Conservation (phyloP, 1,140 invertebrate genomes). For the Ips nitidus region DNA sequence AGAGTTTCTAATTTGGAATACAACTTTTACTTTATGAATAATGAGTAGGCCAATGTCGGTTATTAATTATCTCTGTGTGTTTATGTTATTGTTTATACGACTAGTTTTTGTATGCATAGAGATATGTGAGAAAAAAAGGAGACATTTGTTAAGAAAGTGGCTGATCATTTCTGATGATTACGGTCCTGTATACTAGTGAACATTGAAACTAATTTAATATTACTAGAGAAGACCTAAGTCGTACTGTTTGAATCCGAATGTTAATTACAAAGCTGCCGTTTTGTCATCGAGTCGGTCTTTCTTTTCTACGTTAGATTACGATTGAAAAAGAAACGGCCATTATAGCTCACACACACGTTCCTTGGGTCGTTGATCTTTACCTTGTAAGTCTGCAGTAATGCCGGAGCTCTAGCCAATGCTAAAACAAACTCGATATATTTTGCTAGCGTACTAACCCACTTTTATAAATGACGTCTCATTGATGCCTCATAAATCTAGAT, state of each 20-base stretch:
- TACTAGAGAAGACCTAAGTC: too few relatives aligned
- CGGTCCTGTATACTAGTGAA: too few relatives aligned
- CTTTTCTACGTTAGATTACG: conserved; percentile 11
- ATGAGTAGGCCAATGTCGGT: conserved; percentile 21
- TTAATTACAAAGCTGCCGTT: conserved; percentile 10
- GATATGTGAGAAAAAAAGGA: too few relatives aligned
- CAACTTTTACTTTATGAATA: conserved; percentile 21
- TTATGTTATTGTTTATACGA: background rate
- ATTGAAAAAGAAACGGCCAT: conserved; percentile 27
- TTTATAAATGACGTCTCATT: conserved; percentile 3
- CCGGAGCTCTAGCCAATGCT: conserved; percentile 9
- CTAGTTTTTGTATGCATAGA: background rate
- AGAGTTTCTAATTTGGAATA: conserved; percentile 14
- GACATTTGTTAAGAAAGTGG: too few relatives aligned
- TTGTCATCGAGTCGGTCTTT: conserved; percentile 18
- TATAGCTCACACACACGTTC: conserved; percentile 20
- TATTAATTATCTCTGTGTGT: conserved; percentile 8
- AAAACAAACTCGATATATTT: conserved; percentile 7
- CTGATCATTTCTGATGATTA: too few relatives aligned
- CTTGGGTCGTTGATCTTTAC: conserved; percentile 27
- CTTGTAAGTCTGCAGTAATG: conserved; percentile 24
- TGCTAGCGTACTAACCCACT: conserved; percentile 23
- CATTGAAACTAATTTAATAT: too few relatives aligned
- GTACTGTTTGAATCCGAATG: too few relatives aligned
- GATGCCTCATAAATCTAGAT: too few relatives aligned